Base-by-base conservation (phyloP, 1,140 invertebrate species). In the Pogonognathellus flavescens region DNA sequence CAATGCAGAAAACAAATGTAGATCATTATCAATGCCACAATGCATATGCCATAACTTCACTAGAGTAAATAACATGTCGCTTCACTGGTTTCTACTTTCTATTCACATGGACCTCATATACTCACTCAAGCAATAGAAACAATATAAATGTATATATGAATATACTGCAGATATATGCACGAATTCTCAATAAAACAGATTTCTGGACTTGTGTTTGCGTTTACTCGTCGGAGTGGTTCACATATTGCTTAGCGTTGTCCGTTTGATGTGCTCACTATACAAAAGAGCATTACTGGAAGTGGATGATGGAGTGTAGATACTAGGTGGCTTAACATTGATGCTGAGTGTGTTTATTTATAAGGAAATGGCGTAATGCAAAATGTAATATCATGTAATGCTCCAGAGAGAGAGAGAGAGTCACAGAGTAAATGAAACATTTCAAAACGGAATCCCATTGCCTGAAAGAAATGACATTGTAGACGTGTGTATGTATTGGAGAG, bases 401-500 rank as follows among this genome's bases (percentile, higher is more conserved):
- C 13, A 50, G 70, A 76, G 70, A 72, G 66, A 41, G 60, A 62
- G 60, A 62, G 60, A 66, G 62, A 76, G n/a, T 50, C 41, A 31
- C 16, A 18, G 25, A 76, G 70, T 76, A 76, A 76, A 76, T 76
- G 70, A 76, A 50, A 76, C 70, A 76, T 76, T 76, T 76, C n/a
- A 41, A 41, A 76, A n/a, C 41, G 41, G 70, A 76, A 76, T 76
- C 70, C 70, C 70, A 76, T 76, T 76, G 41, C 62, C 62, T 76
- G 70, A 76, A 76, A 76, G 70, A 76, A 76, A 76, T 76, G 70
- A 76, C 70, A 76, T 76, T 76, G 31, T 49, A 76, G 70, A 76
- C 70, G 70, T 76, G 70, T 50, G 70, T 76, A 76, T 76, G 70
- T 76, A 76, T 76, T 76, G 70, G 70, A 76, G 70, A 76, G 70